Conservation (phyloP, 2,888 invertebrate genomes). For the Drosophila sordidula region DNA sequence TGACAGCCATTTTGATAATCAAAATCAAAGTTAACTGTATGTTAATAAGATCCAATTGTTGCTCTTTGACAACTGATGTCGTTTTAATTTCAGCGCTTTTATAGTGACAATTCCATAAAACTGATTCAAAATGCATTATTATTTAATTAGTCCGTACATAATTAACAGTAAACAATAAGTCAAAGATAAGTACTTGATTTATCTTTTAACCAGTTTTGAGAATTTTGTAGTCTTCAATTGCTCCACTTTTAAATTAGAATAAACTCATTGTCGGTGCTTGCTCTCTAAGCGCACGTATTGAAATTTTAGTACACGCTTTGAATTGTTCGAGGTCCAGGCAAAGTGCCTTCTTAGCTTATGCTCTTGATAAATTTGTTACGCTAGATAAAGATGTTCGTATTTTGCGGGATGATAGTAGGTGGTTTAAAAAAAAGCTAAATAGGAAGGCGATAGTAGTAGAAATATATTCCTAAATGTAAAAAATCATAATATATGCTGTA, state of each 20-base stretch:
- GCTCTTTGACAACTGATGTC: slow-evolving; percentile 15
- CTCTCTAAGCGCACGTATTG: background rate
- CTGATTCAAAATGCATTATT: background rate
- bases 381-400: too few relatives aligned
- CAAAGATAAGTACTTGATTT: background rate
- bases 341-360: too few relatives aligned
- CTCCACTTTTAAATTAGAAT: background rate
- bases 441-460: too few relatives aligned
- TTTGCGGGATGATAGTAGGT: too few relatives aligned
- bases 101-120: background rate
- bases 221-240: background rate
- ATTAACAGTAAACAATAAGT: too few relatives aligned
- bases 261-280: background rate
- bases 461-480: too few relatives aligned
- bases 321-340: too few relatives aligned
- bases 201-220: background rate
- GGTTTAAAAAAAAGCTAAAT: too few relatives aligned
- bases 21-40: background rate
- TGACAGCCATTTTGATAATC: slow-evolving; percentile 17
- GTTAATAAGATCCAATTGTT: background rate
- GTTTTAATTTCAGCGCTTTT: background rate
- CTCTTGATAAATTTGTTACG: too few relatives aligned
- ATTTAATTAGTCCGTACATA: background rate
- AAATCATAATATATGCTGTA: too few relatives aligned
- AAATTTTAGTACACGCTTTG: too few relatives aligned